Evolutionary conservation across 2,797 vertebrate species (phyloP), one percentile per base, ranked within the genome.

Genomic region (Epinephelus coioides): DNA sequence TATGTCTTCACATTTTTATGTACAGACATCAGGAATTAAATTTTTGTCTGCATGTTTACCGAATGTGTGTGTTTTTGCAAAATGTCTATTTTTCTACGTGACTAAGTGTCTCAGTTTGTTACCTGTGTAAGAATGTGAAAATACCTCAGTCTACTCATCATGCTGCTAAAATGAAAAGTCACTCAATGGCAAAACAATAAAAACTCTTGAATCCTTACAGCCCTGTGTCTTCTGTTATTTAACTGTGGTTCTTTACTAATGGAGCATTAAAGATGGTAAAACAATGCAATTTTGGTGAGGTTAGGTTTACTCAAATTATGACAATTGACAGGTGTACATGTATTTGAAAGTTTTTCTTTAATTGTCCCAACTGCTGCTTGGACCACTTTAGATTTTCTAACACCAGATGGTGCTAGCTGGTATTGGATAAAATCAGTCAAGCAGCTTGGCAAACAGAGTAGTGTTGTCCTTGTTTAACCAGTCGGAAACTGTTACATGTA

Each of bases 121-220:
- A 67, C 66, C 62, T 85, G 54, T 80, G 68, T 89, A 55, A 88
- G 56, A 93, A 87, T 86, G 93, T 89, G 86, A 92, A 95, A 95
- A 95, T 96, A 97, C 96, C 96, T 97, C 96, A 96, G 91, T 90
- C 90, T 95, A 93, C 81, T 92, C 90, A 83, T 94, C 92, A 92
- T 96, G 95, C 96, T 97, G 96, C 95, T 97, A 95, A 95, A 95
- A 89, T 89, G 78, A 91, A 94, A 88, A 83, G 70, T 86, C 11
- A 85, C 73, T 88, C 77, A 79, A 83, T 90, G 81, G 56, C 70
- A 85, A 89, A 85, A 78, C 79, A 86, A 91, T 90, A 91, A 93
- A 87, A 75, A 83, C 44, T 54, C 69, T 77, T 82, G 62, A 59
- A 72, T 69, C 53, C 13, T 65, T 67, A 25, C 49, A 47, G 14